phyloP scores from a whole-genome alignment of 2,113 vertebrate genomes.

The Anguilla japonica region DNA sequence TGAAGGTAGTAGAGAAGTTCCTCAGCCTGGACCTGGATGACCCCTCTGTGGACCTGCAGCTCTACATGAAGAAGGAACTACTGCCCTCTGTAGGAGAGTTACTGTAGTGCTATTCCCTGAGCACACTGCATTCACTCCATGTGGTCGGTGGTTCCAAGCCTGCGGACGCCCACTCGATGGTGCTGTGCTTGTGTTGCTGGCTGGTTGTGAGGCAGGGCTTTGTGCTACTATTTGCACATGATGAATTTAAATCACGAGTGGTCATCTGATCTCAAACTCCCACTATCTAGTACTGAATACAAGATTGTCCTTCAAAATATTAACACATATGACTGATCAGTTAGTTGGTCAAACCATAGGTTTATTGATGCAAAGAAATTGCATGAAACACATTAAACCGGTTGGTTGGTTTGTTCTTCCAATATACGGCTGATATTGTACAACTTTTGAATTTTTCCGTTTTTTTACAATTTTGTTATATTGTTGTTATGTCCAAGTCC shows the following conservation, averaged over 20 bases:
- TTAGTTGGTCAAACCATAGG: no score
- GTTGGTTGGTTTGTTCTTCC: no score
- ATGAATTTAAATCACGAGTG: no score
- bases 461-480: neutral
- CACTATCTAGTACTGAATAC: no score
- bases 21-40: constrained; percentile 85
- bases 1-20: constrained; percentile 81
- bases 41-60: constrained; percentile 72
- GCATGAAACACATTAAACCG: no score
- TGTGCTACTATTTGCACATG: no score
- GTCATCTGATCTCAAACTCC: no score
- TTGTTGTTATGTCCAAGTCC: no score
- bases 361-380: no score
- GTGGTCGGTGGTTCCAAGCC: neutral
- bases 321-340: no score
- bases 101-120: constrained; percentile 51
- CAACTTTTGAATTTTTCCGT: neutral
- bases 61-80: constrained; percentile 80
- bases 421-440: neutral
- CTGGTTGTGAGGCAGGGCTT: neutral
- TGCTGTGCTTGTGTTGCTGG: neutral
- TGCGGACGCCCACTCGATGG: neutral
- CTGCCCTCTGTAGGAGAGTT: constrained; percentile 69
- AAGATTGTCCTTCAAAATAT: no score
- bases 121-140: neutral